Percentiles rank a stretch among this genome's conserved stretches.
phyloP scores from a whole-genome alignment of 2,888 invertebrate species.

The Euzophera pinguis region DNA sequence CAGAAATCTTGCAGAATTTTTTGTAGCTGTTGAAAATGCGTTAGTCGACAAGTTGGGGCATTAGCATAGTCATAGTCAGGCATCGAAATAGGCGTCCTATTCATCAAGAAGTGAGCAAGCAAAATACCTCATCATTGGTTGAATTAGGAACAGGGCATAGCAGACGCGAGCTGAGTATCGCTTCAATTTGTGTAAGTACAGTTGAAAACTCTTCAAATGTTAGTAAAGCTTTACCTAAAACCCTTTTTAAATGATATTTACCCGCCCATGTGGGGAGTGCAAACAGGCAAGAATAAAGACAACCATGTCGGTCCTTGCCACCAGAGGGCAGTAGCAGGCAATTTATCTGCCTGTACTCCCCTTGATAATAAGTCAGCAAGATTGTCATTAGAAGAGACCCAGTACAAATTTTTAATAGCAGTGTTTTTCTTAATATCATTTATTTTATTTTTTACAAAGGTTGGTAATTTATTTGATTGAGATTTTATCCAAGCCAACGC shows the following conservation, averaged over 20 bases:
- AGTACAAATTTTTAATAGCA: not conserved
- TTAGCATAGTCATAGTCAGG: constrained; percentile 15
- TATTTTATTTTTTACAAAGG: not conserved
- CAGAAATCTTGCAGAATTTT: constrained; percentile 14
- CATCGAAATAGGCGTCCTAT: constrained; percentile 1
- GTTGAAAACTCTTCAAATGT: constrained; percentile 14
- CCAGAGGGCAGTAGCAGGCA: not conserved
- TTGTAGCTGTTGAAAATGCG: constrained; percentile 13
- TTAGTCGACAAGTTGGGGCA: constrained; percentile 3
- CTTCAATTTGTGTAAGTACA: constrained; percentile 14
- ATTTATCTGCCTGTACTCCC: not conserved
- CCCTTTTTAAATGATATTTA: constrained; percentile 13
- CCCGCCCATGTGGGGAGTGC: not conserved
- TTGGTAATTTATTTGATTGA: too few relatives aligned
- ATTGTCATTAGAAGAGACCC: not conserved
- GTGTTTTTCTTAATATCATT: not conserved
- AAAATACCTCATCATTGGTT: not conserved
- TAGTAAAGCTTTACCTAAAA: constrained; percentile 8
- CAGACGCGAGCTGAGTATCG: constrained; percentile 11
- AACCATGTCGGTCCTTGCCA: not conserved
- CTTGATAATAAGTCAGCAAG: not conserved
- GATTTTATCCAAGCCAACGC: too few relatives aligned
- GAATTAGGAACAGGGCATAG: not conserved
- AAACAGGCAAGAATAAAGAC: not conserved
- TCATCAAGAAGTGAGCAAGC: constrained; percentile 13